Base-by-base conservation (phyloP, 2,888 invertebrate species). In the Gasteruption jaculator region DNA sequence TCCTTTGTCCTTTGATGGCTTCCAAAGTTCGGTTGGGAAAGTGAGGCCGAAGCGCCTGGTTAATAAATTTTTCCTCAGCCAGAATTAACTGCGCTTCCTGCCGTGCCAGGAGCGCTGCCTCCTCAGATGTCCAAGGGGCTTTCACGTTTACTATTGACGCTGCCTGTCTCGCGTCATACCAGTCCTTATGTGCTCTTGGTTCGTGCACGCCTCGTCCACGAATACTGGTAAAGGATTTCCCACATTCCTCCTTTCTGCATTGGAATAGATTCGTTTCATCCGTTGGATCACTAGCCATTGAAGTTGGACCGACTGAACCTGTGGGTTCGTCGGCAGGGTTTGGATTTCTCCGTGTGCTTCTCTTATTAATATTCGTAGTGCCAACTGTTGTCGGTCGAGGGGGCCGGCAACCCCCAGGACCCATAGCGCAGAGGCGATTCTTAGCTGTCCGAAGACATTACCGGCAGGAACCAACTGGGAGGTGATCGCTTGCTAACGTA, bases 1-100 rank as follows among this genome's bases (percentile, higher is more conserved):
- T 72, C 72, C 73, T 75, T 75, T 77, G 74, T 75, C 75, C 73
- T 67, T 76, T 75, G 74, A 76, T 77, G 75, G 66, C 61, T 73
- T 74, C 73, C 73, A 76, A 11, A 2, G 46, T 27, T 10, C 46
- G 29, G 4, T 32, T 20, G 4, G 24, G 22, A 11, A 40, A 43
- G 7, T 12, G 3, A 8, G n/a, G 16, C 2, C 5, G 3, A 15
- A 43, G 26, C n/a, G 12, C 27, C 14, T 39, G 22, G 26, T 49
- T 46, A 0, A 49, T 31, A 16, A 43, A 45, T 3, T 27, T 24
- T 2, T 3, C 14, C 5, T 34, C 46, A 4, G 25, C n/a, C 1
- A 36, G 18, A 0, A 12, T 12, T 1, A 46, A 32, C 1, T 20
- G 12, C 3, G 46, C 46, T 11, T 49, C 46, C 15, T 44, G 39